A percentile compares a stretch with the other conserved stretches of the same genome.
These are phyloP conservation scores for Megaustenia siamemsis DNA, from an alignment of 2,888 invertebrate genomes.

Conservation along the genomic window DNA sequence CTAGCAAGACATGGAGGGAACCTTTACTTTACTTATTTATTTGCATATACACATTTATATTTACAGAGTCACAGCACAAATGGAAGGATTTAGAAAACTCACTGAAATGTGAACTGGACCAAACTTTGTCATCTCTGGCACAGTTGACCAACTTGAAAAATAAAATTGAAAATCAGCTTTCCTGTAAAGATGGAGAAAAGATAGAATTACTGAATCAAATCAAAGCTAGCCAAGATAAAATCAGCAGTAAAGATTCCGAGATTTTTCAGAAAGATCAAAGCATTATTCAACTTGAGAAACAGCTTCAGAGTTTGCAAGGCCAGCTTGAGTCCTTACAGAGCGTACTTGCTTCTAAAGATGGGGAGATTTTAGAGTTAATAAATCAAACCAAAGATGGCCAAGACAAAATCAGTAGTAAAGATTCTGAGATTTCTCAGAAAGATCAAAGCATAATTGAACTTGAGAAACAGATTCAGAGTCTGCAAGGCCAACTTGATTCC, in stretches of 20 bases:
- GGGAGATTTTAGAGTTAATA: not conserved
- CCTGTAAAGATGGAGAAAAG: not conserved
- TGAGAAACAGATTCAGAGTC: conserved; percentile 5
- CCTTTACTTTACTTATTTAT: not conserved
- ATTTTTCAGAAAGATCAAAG: not conserved
- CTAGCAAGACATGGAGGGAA: no score
- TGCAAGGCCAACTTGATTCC: not conserved
- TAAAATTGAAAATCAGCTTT: not conserved
- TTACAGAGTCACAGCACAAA: conserved; percentile 16
- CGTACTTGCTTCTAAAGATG: conserved; percentile 13
- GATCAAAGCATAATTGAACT: conserved; percentile 1
- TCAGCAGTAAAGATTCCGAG: not conserved
- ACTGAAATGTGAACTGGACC: not conserved
- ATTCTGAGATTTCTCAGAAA: not conserved
- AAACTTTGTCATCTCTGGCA: not conserved
- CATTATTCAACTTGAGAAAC: conserved; percentile 17
- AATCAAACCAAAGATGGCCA: not conserved
- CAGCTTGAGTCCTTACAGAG: not conserved
- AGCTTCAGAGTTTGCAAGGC: not conserved
- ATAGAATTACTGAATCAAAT: not conserved
- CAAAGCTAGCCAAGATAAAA: not conserved
- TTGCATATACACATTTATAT: not conserved
- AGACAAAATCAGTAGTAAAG: not conserved
- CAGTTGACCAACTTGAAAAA: conserved; percentile 20
- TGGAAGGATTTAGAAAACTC: conserved; percentile 25